Evolutionary conservation across 2,888 invertebrate species (phyloP).

Genomic region (Caenorhabditis sulstoni): DNA sequence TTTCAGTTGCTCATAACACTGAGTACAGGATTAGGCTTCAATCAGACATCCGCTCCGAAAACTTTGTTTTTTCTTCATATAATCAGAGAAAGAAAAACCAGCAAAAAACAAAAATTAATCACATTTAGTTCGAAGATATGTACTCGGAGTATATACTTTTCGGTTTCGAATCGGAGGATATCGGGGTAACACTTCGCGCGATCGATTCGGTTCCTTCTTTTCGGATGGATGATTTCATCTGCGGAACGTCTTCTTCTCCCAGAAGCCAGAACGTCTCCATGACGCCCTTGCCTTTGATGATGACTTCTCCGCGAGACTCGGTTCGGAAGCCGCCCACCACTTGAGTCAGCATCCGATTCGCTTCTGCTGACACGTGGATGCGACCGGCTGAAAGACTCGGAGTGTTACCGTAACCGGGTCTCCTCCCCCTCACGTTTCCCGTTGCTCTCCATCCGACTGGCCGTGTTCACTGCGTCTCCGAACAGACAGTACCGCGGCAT

Average conservation of each 20-base stretch:
- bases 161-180: background rate
- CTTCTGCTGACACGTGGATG: slow-evolving; percentile 72
- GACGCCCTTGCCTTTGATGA: slow-evolving; percentile 73
- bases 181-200: slow-evolving; percentile 5
- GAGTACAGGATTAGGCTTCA: slow-evolving; percentile 16
- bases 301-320: slow-evolving; percentile 74
- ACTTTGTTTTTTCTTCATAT: background rate
- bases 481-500: slow-evolving; percentile 76
- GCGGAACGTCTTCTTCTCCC: slow-evolving; percentile 2
- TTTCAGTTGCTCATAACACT: slow-evolving; percentile 30
- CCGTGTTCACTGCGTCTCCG: slow-evolving; percentile 78
- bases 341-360: slow-evolving; percentile 69
- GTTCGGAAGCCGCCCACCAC: slow-evolving; percentile 74
- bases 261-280: slow-evolving; percentile 76
- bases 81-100: background rate
- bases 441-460: slow-evolving; percentile 75
- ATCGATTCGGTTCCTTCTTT: background rate
- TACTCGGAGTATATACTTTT: background rate
- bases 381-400: slow-evolving; percentile 69
- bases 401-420: background rate
- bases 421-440: slow-evolving; percentile 65
- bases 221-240: background rate
- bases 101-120: background rate
- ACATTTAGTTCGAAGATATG: background rate
- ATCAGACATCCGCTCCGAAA: slow-evolving; percentile 4